These are phyloP conservation scores for Oncorhynchus tshawytscha DNA, from an alignment of 2,113 vertebrate genomes.

Conservation along the genomic window DNA sequence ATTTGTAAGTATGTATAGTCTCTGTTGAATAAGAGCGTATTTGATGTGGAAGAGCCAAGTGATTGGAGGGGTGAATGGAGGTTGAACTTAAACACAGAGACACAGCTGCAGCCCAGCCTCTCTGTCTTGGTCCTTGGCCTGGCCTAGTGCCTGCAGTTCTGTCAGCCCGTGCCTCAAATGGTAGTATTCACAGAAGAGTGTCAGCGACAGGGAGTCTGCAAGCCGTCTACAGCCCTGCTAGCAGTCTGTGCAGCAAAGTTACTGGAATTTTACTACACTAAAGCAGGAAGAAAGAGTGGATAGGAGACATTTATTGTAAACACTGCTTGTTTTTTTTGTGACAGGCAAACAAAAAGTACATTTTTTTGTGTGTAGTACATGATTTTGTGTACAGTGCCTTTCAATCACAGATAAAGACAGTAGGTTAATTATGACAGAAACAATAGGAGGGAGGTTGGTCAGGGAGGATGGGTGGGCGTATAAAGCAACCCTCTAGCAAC, in stretches of 20 bases:
- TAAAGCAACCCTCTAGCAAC: too few species aligned
- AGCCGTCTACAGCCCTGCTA: constrained; percentile 12
- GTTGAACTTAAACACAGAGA: constrained; percentile 58
- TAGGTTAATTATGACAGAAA: too few species aligned
- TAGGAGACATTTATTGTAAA: constrained; percentile 17
- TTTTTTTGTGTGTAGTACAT: too few species aligned
- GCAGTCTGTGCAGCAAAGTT: not conserved
- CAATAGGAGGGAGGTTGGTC: too few species aligned
- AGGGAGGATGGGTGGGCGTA: too few species aligned
- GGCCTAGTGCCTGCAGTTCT: not conserved
- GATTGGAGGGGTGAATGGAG: constrained; percentile 11
- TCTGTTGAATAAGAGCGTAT: constrained; percentile 35
- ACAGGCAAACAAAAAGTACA: too few species aligned
- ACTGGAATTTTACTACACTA: not conserved
- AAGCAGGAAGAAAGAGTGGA: constrained; percentile 2
- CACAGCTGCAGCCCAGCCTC: constrained; percentile 64
- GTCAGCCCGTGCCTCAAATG: constrained; percentile 20
- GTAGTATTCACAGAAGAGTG: constrained; percentile 22
- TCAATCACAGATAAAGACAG: too few species aligned
- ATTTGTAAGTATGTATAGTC: not conserved
- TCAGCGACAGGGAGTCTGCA: constrained; percentile 16
- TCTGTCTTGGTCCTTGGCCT: constrained; percentile 47
- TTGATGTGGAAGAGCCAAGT: constrained; percentile 42
- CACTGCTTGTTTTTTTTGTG: not conserved
- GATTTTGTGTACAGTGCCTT: too few species aligned